phyloP scores from a whole-genome alignment of 2,888 invertebrate genomes.

The Leptinotarsa peninsularis region DNA sequence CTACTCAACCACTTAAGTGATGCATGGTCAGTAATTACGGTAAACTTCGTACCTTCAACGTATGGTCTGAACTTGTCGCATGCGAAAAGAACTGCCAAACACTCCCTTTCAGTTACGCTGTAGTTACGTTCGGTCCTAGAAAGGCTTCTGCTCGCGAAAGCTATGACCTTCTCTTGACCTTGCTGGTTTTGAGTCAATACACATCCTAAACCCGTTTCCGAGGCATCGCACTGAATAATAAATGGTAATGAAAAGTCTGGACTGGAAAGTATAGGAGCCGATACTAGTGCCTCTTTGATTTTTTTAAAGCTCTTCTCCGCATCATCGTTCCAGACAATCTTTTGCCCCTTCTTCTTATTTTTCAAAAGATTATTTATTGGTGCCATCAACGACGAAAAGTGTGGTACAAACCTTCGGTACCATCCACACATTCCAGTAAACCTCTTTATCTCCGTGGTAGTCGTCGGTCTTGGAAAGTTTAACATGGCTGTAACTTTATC shows the following conservation, averaged over 20 bases:
- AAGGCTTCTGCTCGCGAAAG: slow-evolving; percentile 40
- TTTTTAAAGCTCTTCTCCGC: slow-evolving; percentile 25
- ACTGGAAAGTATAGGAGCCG: neutral
- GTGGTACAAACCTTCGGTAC: slow-evolving; percentile 20
- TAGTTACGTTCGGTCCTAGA: slow-evolving; percentile 41
- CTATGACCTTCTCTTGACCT: slow-evolving; percentile 37
- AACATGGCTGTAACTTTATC: slow-evolving; percentile 19
- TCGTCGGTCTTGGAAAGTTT: slow-evolving; percentile 15
- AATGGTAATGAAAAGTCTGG: slow-evolving; percentile 27
- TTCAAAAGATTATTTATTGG: slow-evolving; percentile 1
- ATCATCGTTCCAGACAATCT: neutral
- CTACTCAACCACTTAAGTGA: no score
- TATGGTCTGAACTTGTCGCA: slow-evolving; percentile 9
- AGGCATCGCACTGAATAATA: slow-evolving; percentile 43
- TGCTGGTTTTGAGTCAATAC: slow-evolving; percentile 38
- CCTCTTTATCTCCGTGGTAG: slow-evolving; percentile 17
- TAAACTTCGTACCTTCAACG: slow-evolving; percentile 32
- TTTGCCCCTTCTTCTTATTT: neutral
- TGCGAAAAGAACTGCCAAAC: no score
- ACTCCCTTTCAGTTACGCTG: neutral
- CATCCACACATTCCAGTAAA: slow-evolving; percentile 24
- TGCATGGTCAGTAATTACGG: slow-evolving; percentile 31
- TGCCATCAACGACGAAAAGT: slow-evolving; percentile 15
- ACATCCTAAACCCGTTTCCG: slow-evolving; percentile 39
- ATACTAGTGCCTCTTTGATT: slow-evolving; percentile 13